phyloP scores from a whole-genome alignment of 2,113 vertebrate species.

The Pipra filicauda region DNA sequence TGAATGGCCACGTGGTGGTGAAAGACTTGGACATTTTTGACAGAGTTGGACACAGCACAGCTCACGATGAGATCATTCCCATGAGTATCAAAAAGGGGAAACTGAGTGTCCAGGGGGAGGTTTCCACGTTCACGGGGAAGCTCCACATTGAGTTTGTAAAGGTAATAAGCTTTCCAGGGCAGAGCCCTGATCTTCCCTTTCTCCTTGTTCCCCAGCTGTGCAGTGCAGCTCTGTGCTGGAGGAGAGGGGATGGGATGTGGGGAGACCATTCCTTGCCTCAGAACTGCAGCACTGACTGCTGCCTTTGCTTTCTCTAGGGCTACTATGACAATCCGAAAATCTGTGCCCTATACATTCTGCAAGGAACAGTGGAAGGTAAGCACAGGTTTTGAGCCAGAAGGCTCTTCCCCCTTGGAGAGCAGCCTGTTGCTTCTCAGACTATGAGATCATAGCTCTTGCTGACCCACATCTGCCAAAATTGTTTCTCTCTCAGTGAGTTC shows the following conservation, averaged over 20 bases:
- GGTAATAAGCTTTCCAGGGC: constrained; percentile 70
- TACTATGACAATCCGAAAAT: constrained; percentile 99
- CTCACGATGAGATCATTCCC: constrained; percentile 93
- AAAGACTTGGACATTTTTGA: constrained; percentile 99
- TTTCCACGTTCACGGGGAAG: constrained; percentile 96
- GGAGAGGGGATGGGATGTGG: not conserved
- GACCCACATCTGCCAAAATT: constrained; percentile 27
- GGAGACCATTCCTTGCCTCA: not conserved
- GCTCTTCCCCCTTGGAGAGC: constrained; percentile 14
- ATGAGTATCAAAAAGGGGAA: constrained; percentile 94
- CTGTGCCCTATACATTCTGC: constrained; percentile 95
- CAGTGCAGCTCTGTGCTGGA: not conserved
- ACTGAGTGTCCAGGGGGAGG: constrained; percentile 92
- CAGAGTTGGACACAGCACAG: constrained; percentile 95
- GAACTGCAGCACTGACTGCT: not conserved
- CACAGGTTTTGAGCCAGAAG: constrained; percentile 1
- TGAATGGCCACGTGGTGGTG: constrained; percentile 94
- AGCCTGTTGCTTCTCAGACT: constrained; percentile 54
- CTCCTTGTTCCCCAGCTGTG: not conserved
- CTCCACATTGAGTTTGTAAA: constrained; percentile 97
- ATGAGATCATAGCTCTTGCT: constrained; percentile 49
- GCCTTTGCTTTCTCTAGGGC: constrained; percentile 78
- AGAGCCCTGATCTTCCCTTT: not conserved
- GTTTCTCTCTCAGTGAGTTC: not conserved
- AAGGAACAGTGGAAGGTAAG: constrained; percentile 93